Conservation (phyloP, 2,797 vertebrate genomes). For the Coregonus suidteri region DNA sequence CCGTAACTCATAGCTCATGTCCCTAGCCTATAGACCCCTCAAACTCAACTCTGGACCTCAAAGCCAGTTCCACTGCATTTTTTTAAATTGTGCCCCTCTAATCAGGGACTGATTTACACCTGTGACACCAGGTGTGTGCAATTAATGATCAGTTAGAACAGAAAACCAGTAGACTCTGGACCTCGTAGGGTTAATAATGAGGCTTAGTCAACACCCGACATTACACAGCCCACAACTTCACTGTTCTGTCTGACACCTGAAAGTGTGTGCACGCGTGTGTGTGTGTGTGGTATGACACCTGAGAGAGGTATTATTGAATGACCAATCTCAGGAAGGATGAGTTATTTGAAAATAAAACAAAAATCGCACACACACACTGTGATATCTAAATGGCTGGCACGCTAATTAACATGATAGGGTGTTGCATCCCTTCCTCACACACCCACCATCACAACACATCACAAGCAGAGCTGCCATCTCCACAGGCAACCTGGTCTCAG, state of each 20-base stretch:
- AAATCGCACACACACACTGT: neutral
- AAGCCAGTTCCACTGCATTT: no score
- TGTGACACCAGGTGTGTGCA: no score
- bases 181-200: slow-evolving; percentile 12
- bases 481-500: neutral
- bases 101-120: no score
- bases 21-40: neutral
- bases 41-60: no score
- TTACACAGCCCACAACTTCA: slow-evolving; percentile 4
- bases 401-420: slow-evolving; percentile 7
- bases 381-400: neutral
- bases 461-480: neutral
- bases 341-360: neutral
- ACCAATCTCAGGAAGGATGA: slow-evolving; percentile 3
- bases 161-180: no score
- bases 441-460: neutral
- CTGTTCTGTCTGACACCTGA: neutral
- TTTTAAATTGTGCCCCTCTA: no score
- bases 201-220: slow-evolving; percentile 39
- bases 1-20: neutral
- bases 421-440: neutral
- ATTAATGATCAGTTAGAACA: no score
- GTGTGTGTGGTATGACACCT: neutral
- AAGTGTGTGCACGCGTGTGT: slow-evolving; percentile 4
- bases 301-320: neutral